Percentiles rank a stretch among this genome's conserved stretches.
These are phyloP conservation scores for Tinea trinotella DNA, from an alignment of 2,888 invertebrate genomes.

Conservation along the genomic window DNA sequence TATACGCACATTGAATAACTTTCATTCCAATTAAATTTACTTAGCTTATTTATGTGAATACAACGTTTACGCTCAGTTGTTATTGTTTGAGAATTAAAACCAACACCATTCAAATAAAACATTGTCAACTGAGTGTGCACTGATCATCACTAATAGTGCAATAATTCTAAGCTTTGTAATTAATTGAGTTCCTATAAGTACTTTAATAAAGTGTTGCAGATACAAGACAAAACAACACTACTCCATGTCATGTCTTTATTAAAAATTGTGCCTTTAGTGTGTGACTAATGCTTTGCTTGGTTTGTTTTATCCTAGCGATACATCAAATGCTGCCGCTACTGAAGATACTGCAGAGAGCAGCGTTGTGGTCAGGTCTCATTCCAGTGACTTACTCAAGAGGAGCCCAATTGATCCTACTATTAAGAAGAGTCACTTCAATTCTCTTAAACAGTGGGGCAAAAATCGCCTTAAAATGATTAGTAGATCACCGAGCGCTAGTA, in stretches of 20 bases:
- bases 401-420: constrained; percentile 71
- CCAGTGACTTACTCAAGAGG: constrained; percentile 83
- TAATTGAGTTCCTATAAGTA: constrained; percentile 47
- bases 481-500: constrained; percentile 72
- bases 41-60: constrained; percentile 65
- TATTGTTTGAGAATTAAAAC: constrained; percentile 41
- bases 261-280: constrained; percentile 64
- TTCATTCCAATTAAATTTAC: background rate
- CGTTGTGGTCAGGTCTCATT: constrained; percentile 77
- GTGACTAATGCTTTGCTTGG: constrained; percentile 74
- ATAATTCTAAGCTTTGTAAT: constrained; percentile 66
- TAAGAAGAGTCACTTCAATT: constrained; percentile 81
- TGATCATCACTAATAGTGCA: constrained; percentile 63
- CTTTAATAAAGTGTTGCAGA: constrained; percentile 49
- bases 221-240: constrained; percentile 55
- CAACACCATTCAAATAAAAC: constrained; percentile 21
- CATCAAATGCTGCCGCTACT: constrained; percentile 65
- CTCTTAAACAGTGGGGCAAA: constrained; percentile 88
- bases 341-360: constrained; percentile 64
- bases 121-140: constrained; percentile 60
- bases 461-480: constrained; percentile 83
- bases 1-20: constrained; percentile 60
- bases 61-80: constrained; percentile 55
- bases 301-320: constrained; percentile 71
- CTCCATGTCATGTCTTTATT: constrained; percentile 31